Percentiles rank a stretch among this genome's conserved stretches.
These are phyloP conservation scores for Lutraria lutraria DNA, from an alignment of 2,888 invertebrate species.

Conservation along the genomic window DNA sequence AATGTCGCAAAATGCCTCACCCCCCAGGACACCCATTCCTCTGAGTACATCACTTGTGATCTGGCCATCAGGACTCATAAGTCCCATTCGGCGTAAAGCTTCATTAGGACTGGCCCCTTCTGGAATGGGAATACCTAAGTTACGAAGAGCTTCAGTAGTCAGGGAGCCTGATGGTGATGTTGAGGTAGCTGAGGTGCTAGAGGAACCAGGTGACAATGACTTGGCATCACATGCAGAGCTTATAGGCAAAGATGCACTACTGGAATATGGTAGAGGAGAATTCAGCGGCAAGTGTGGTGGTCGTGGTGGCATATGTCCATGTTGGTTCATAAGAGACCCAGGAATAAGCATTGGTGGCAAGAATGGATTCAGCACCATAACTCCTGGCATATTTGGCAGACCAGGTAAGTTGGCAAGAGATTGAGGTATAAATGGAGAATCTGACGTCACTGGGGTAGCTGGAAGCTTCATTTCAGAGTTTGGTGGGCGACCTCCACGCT, in stretches of 20 bases:
- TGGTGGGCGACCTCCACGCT: constrained; percentile 78
- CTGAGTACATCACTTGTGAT: constrained; percentile 72
- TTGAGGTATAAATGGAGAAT: constrained; percentile 79
- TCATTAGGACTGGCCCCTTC: constrained; percentile 68
- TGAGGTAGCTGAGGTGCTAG: constrained; percentile 68
- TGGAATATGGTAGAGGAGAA: constrained; percentile 76
- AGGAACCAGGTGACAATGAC: constrained; percentile 61
- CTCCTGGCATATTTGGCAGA: constrained; percentile 81
- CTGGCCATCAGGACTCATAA: constrained; percentile 65
- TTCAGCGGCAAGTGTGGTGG: constrained; percentile 78
- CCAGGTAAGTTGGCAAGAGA: constrained; percentile 82
- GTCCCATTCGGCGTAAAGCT: constrained; percentile 66
- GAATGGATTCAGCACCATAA: constrained; percentile 86
- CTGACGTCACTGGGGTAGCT: constrained; percentile 74
- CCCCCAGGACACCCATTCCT: constrained; percentile 80
- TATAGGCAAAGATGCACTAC: constrained; percentile 57
- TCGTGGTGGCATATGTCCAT: constrained; percentile 76
- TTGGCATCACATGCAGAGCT: constrained; percentile 60
- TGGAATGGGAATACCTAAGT: constrained; percentile 69
- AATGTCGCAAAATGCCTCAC: constrained; percentile 96
- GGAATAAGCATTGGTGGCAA: constrained; percentile 85
- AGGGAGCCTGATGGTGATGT: constrained; percentile 68
- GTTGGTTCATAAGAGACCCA: constrained; percentile 78
- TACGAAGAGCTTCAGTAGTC: constrained; percentile 64
- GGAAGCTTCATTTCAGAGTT: constrained; percentile 76